Evolutionary conservation across 1,140 invertebrate species (phyloP).

Genomic region (Philotrypesis tridentata): DNA sequence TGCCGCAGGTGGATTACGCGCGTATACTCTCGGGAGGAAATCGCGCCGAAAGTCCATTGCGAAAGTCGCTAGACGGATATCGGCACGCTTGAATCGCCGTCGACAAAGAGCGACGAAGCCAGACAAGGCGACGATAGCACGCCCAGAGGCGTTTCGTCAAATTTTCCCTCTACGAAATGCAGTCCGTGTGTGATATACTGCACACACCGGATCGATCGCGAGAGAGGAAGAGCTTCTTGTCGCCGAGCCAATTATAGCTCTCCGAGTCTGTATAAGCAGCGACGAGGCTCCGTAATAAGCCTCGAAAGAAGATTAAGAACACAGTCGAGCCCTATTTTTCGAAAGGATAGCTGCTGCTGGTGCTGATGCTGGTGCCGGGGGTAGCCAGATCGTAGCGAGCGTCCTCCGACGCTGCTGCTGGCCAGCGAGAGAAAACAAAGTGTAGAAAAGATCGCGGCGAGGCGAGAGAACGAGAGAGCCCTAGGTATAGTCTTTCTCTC

Average conservation of each 20-base stretch:
- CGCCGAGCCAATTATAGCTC: conserved; percentile 69
- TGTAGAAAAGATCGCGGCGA: conserved; percentile 20
- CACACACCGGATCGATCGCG: too few relatives aligned
- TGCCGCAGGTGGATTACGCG: background rate
- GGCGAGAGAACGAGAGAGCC: conserved; percentile 52
- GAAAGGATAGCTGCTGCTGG: conserved; percentile 44
- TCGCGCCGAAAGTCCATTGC: background rate
- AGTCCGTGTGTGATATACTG: too few relatives aligned
- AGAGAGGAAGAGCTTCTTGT: conserved; percentile 23
- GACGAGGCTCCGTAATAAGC: conserved; percentile 68
- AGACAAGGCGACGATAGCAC: too few relatives aligned
- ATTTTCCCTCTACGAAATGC: too few relatives aligned
- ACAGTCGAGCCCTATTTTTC: conserved; percentile 55
- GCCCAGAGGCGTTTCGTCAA: background rate
- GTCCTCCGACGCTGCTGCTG: conserved; percentile 3
- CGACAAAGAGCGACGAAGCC: background rate
- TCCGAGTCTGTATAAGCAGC: conserved; percentile 61
- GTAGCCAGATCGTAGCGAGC: background rate
- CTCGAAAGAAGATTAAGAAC: conserved; percentile 73
- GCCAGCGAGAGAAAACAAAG: conserved; percentile 45
- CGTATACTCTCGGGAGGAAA: background rate
- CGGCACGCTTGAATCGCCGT: background rate
- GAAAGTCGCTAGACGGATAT: background rate
- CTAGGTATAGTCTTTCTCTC: conserved; percentile 70
- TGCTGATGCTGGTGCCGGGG: too few relatives aligned